Evolutionary conservation across 2,797 vertebrate genomes (phyloP).

Genomic region (Sebastes jordani): DNA sequence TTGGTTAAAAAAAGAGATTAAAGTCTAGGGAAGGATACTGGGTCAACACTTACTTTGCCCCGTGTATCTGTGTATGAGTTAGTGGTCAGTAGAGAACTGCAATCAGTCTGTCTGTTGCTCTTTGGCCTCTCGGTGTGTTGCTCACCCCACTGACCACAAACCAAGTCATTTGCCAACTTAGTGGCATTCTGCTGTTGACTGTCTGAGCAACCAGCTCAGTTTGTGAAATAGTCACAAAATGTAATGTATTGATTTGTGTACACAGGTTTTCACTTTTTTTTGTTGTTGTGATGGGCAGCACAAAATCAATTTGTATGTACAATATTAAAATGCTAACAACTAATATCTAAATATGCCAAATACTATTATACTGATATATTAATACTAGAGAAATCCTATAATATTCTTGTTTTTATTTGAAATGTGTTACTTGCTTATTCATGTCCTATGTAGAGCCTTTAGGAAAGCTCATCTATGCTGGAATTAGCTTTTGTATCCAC

Average conservation of each 20-base stretch:
- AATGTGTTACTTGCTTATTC: neutral
- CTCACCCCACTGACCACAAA: neutral
- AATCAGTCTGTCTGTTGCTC: neutral
- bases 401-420: neutral
- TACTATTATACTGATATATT: neutral
- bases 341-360: neutral
- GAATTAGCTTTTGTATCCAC: conserved; percentile 20
- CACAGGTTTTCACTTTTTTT: too few relatives aligned
- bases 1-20: neutral
- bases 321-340: neutral
- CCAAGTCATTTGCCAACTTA: neutral
- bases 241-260: too few relatives aligned
- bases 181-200: too few relatives aligned
- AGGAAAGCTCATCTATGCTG: neutral
- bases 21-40: neutral
- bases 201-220: too few relatives aligned
- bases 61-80: neutral
- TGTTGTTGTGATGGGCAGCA: too few relatives aligned
- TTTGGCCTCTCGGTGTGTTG: neutral
- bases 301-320: rapidly evolving
- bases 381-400: too few relatives aligned
- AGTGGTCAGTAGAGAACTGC: neutral
- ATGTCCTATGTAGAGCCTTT: neutral
- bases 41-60: neutral
- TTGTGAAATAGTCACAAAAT: too few relatives aligned